A percentile compares a stretch with the other conserved stretches of the same genome.
Conservation (phyloP, 2,113 vertebrate genomes). For the Struthidea cinerea region DNA sequence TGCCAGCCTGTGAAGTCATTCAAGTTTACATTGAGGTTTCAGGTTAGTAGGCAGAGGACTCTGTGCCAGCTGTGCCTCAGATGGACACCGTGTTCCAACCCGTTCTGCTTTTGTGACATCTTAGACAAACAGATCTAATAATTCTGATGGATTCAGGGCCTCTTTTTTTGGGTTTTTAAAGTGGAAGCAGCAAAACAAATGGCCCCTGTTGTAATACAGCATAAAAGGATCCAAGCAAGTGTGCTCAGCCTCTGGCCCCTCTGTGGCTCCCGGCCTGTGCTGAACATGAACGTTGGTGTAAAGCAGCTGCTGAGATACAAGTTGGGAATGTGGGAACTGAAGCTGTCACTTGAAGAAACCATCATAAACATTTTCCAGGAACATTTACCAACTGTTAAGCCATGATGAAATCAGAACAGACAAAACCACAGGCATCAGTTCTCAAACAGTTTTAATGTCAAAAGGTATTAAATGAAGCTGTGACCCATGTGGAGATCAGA, state of each 20-base stretch:
- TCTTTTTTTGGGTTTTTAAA: neutral
- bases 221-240: neutral
- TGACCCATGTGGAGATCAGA: neutral
- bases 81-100: neutral
- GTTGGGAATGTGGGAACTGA: neutral
- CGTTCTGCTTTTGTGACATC: neutral
- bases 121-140: neutral
- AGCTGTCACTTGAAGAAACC: neutral
- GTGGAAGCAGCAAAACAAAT: neutral
- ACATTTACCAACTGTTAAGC: neutral
- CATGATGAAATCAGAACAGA: conserved; percentile 11
- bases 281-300: neutral
- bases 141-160: neutral
- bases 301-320: neutral
- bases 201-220: neutral
- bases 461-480: conserved; percentile 26
- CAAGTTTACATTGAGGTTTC: neutral
- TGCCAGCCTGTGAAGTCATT: neutral
- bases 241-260: neutral
- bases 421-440: conserved; percentile 4
- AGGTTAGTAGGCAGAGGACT: neutral
- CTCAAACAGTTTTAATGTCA: neutral
- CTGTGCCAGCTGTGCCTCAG: neutral
- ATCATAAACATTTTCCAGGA: neutral
- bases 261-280: neutral